A percentile compares a stretch with the other conserved stretches of the same genome.
These are phyloP conservation scores for Melanophora roralis DNA, from an alignment of 2,888 invertebrate genomes.

Conservation along the genomic window DNA sequence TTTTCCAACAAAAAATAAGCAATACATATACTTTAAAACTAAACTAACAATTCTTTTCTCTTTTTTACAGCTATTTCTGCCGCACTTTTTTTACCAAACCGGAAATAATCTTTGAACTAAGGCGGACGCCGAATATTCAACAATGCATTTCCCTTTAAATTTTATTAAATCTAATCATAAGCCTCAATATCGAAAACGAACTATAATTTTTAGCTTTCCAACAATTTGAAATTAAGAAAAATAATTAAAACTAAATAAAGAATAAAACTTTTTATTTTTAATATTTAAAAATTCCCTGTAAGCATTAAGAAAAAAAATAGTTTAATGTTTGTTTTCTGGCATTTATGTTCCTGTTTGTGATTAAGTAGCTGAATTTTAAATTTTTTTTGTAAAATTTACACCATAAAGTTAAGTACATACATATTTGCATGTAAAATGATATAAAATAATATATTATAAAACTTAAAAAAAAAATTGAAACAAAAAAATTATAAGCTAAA, in stretches of 20 bases:
- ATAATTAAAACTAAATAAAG: background rate
- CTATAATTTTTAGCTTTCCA: constrained; percentile 43
- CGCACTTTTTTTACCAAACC: background rate
- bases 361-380: constrained; percentile 13
- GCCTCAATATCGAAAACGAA: constrained; percentile 37
- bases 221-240: background rate
- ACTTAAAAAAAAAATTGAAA: background rate
- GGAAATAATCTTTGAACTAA: too few relatives aligned
- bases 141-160: constrained; percentile 24
- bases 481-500: constrained; percentile 14
- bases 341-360: constrained; percentile 51
- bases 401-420: too few relatives aligned
- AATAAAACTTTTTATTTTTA: background rate
- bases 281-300: background rate
- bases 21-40: too few relatives aligned
- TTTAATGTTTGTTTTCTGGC: constrained; percentile 5
- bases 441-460: background rate
- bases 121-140: background rate
- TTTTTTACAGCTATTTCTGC: constrained; percentile 23
- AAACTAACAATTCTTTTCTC: background rate
- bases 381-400: constrained; percentile 23
- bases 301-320: background rate
- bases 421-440: too few relatives aligned
- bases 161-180: constrained; percentile 1
- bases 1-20: too few relatives aligned